phyloP scores from a whole-genome alignment of 2,888 invertebrate species.

The Sesamia inferens region DNA sequence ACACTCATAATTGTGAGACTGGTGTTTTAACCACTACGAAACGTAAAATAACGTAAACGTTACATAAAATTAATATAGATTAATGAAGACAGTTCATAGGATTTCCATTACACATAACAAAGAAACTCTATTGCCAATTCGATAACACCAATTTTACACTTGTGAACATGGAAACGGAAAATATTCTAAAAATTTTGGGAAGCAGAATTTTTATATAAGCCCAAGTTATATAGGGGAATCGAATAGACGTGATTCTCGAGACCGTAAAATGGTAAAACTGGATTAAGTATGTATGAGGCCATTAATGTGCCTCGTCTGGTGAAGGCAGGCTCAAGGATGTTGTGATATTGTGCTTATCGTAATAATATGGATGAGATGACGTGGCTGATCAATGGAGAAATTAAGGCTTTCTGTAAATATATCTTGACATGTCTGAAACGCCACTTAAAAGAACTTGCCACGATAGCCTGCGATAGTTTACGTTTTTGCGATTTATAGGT shows the following conservation, averaged over 20 bases:
- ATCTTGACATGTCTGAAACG: neutral
- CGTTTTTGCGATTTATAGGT: no score
- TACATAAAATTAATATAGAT: neutral
- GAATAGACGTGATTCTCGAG: slow-evolving; percentile 50
- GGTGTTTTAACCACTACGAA: no score
- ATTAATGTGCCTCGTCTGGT: slow-evolving; percentile 60
- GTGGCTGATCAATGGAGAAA: slow-evolving; percentile 11
- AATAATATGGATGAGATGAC: slow-evolving; percentile 26
- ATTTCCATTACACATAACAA: slow-evolving; percentile 11
- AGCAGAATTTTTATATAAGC: slow-evolving; percentile 46
- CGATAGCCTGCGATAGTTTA: no score
- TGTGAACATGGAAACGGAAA: slow-evolving; percentile 6
- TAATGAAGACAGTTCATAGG: neutral
- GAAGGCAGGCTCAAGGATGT: slow-evolving; percentile 44
- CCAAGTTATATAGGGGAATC: slow-evolving; percentile 17
- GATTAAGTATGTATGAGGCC: slow-evolving; percentile 72
- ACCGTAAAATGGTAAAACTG: slow-evolving; percentile 63
- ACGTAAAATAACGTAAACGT: no score
- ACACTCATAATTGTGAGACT: no score
- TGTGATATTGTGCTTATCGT: slow-evolving; percentile 35
- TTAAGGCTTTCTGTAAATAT: slow-evolving; percentile 1
- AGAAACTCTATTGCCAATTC: slow-evolving; percentile 13
- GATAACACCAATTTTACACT: slow-evolving; percentile 15
- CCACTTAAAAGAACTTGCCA: neutral
- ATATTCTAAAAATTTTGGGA: slow-evolving; percentile 26